Base-by-base conservation (phyloP, 92 coral and sea anemone species). In the Plumapathes pennacea region DNA sequence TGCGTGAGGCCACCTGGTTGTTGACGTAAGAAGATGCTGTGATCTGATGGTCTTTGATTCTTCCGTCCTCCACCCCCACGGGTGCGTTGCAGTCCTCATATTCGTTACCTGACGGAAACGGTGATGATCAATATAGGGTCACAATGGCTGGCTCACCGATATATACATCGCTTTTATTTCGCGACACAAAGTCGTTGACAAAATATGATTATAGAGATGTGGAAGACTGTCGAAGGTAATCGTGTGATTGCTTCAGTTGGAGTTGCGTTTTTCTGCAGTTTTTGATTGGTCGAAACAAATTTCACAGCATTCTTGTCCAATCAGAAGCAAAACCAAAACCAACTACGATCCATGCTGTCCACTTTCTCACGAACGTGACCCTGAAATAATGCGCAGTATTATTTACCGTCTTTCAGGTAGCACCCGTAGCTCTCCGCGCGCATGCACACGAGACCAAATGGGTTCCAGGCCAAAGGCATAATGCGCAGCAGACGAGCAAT, bases 371-470 rank as follows among this genome's bases (percentile, higher is more conserved):
- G 18, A 11, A 23, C 7, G 4, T 38, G 29, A 57, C 24, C 17
- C 24, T 17, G 4, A 13, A 33, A 57, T 41, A 45, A 19, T 1
- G n/a, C n/a, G 23, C 27, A 5, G 25, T 18, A 57, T 30, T 13
- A 38, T 2, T 41, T 55, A 82, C 89, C 89, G 67, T 53, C 25
- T 11, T 44, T 57, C 0, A 54, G 30, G 14, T 68, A 30, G 45
- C 98, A 92, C 20, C 96, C 98, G 31, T 88, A 92, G 38, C 80
- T 50, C 38, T 92, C 98, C 38, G 61, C 87, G 22, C 98, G 80
- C 90, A 92, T 84, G 46, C 98, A 92, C 0, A 80, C 83, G 44
- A 70, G 69, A 25, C 96, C 96, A 22, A 65, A 69, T 14, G 59
- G 40, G 32, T 76, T 80, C 88, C 95, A 88, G 7, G 88, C 76